These are phyloP conservation scores for Fulmarus glacialis DNA, from an alignment of 2,113 vertebrate genomes.

Conservation along the genomic window DNA sequence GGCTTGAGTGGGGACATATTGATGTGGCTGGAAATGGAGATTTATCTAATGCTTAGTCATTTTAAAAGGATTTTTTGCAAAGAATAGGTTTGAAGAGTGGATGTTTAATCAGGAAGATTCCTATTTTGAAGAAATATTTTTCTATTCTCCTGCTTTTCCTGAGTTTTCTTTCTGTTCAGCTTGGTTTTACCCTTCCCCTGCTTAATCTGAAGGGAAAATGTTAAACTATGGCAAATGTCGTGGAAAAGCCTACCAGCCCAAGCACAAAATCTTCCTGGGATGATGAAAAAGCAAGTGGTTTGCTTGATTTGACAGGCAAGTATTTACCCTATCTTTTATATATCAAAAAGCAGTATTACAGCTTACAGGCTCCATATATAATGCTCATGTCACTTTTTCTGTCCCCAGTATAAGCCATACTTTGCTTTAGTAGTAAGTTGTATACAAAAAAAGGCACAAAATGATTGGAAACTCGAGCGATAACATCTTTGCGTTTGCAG, in stretches of 20 bases:
- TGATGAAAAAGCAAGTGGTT: not conserved
- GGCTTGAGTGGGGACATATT: not conserved
- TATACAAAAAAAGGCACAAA: not conserved
- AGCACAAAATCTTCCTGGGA: not conserved
- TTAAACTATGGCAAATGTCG: not conserved
- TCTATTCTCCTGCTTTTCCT: constrained; percentile 22
- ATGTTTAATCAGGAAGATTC: constrained; percentile 7
- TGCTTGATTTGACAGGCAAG: not conserved
- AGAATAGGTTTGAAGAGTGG: not conserved
- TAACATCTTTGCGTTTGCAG: not conserved
- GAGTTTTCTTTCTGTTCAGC: not conserved
- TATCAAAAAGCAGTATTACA: not conserved
- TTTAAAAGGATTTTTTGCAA: constrained; percentile 40
- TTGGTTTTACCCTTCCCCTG: not conserved
- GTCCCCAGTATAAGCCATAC: not conserved
- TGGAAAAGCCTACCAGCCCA: not conserved
- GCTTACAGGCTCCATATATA: not conserved
- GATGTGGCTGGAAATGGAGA: not conserved
- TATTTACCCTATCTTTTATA: not conserved
- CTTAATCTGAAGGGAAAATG: not conserved
- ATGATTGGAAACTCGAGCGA: not conserved
- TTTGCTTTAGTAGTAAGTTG: not conserved
- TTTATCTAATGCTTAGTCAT: constrained; percentile 14
- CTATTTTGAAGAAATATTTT: constrained; percentile 39
- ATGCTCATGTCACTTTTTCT: not conserved